Base-by-base conservation (phyloP, 2,113 vertebrate species). In the Jaculus jaculus region DNA sequence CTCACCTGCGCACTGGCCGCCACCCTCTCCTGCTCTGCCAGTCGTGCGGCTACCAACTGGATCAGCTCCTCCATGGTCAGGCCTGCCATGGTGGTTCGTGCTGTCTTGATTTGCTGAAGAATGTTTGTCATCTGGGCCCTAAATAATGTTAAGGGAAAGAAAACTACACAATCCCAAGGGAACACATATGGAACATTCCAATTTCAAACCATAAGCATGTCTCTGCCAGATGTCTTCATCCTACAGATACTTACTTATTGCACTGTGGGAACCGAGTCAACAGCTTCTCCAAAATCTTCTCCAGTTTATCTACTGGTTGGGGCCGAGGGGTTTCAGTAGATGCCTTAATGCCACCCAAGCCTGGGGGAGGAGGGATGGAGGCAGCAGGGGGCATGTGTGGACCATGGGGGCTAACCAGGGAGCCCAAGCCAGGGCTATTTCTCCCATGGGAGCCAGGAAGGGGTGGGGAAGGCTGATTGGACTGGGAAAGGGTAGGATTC, bases 61-160 rank as follows among this genome's bases (percentile, higher is more conserved):
- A 94, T 98, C 75, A 99, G 96, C 65, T 99, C 98, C 58, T 99
- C 99, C 96, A 99, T 98, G 65, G 99, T 99, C 96, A 99, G 98
- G 3, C 99, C 99, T 0, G 99, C 98, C 97, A 99, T 97, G 26
- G 99, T 99, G 61, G 99, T 98, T 0, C 99, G 98, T 0, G 98
- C 98, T 0, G 96, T 98, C 98, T 99, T 99, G 94, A 99, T 99
- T 97, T 99, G 99, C 98, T 99, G 98, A 90, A 99, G 98, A 84
- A 99, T 98, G 58, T 96, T 97, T 88, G 97, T 99, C 96, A 99
- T 98, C 96, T 99, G 98, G 20, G 97, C 94, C 97, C 98, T 99
- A 26, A 72, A 60, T 80, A 93, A 73, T 28, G 60, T 54, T 94
- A 0, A 96, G 63, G 17, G 47, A 71, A 32, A 61, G 26, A 75